Evolutionary conservation across 2,888 invertebrate species (phyloP), one percentile per base, ranked within the genome.

Genomic region (Zelleria hepariella): DNA sequence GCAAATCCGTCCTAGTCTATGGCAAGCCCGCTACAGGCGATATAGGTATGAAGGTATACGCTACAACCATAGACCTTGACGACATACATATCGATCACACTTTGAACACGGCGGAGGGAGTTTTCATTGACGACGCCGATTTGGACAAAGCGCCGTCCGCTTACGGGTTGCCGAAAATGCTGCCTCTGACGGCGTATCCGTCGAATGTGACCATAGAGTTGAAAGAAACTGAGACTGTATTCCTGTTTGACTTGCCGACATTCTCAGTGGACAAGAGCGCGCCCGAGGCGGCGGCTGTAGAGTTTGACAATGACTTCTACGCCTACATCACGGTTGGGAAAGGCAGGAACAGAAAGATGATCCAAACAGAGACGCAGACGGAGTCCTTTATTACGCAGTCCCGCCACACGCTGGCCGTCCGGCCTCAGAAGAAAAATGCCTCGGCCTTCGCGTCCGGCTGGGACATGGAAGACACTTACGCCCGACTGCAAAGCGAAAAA

Each of bases 401-500:
- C 0, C 86, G 94, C 15, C 90, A 91, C 60, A 93, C 93, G 0
- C 87, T 92, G 27, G 90, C 92, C 0, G 85, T 86, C 1, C 80
- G 88, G 24, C 87, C 90, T 0, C 78, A 82, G 59, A 91, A 90
- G 60, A 86, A 79, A 58, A 91, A 93, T 68, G 89, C 89, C 2
- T 86, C 86, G 1, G 89, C 92, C 0, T 94, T 93, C 71, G 94
- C 94, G 0, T 94, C 94, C 0, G 88, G 92, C 69, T 95, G 94
- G 91, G 94, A 95, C 66, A 94, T 95, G 92, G 91, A 92, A 67
- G 95, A 95, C 69, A 93, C 93, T 0, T 94, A 92, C 66, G 82
- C 85, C 5, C 80, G 79, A 56, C 68, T 91, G 27, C 82, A 84
- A n/a, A 68, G 70, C 62, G 64, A 72, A 3, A 68, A 65, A 52